These are phyloP conservation scores for Penaeus monodon DNA, from an alignment of 2,888 invertebrate species.

Conservation along the genomic window DNA sequence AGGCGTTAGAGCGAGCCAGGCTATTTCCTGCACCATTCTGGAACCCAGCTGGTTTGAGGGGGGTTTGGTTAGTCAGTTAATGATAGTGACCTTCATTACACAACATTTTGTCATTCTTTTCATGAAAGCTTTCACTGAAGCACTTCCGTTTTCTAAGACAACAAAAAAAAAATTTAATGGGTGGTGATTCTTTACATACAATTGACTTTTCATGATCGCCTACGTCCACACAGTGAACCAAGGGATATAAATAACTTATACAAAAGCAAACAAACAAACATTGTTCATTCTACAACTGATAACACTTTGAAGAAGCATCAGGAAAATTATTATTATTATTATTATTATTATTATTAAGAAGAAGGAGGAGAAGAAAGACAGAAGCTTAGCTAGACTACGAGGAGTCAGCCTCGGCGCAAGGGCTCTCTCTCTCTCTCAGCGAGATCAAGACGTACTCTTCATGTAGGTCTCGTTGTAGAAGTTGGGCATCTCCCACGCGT, in stretches of 20 bases:
- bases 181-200: no score
- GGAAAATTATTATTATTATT: not conserved
- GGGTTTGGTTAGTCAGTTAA: slow-evolving; percentile 45
- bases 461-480: slow-evolving; percentile 93
- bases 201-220: no score
- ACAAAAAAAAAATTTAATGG: no score
- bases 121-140: no score
- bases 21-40: slow-evolving; percentile 93
- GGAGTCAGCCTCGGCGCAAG: not conserved
- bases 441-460: slow-evolving; percentile 73
- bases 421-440: no score
- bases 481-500: slow-evolving; percentile 97
- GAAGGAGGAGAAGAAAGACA: not conserved
- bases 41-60: slow-evolving; percentile 75
- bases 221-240: no score
- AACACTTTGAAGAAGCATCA: slow-evolving; percentile 4
- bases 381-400: slow-evolving; percentile 18
- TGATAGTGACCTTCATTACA: no score
- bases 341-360: not conserved
- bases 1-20: slow-evolving; percentile 86
- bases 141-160: no score
- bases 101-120: no score
- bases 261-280: no score
- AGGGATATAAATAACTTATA: no score
- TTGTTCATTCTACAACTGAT: not conserved